These are phyloP conservation scores for Acanthococcus lagerstroemiae DNA, from an alignment of 2,888 invertebrate species.

Conservation along the genomic window DNA sequence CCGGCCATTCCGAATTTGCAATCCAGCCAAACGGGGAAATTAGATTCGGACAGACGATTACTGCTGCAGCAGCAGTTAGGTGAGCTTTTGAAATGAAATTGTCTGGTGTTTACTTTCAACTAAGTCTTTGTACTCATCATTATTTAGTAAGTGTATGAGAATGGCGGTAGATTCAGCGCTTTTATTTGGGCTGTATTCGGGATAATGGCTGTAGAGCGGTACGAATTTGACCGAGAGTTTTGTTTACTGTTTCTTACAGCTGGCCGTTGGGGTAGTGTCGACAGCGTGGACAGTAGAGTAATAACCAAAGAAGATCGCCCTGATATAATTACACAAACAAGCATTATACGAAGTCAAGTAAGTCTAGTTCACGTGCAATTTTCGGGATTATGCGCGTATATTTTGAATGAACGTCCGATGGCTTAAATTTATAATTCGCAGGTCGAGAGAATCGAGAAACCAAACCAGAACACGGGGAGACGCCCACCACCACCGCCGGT, in stretches of 20 bases:
- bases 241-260: constrained; percentile 45
- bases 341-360: constrained; percentile 39
- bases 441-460: constrained; percentile 48
- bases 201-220: too few species aligned
- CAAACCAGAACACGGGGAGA: constrained; percentile 41
- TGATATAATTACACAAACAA: constrained; percentile 38
- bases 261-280: constrained; percentile 52
- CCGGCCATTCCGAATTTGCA: constrained; percentile 38
- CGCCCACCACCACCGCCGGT: constrained; percentile 49
- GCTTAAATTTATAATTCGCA: neutral
- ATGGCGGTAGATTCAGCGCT: too few species aligned
- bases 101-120: too few species aligned
- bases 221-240: too few species aligned
- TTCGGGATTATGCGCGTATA: neutral
- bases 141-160: too few species aligned
- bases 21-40: constrained; percentile 54
- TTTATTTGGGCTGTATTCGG: too few species aligned
- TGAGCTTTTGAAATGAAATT: constrained; percentile 31
- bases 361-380: neutral
- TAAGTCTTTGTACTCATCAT: too few species aligned
- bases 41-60: constrained; percentile 62
- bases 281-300: constrained; percentile 41
- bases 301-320: constrained; percentile 39
- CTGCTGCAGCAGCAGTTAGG: constrained; percentile 77
- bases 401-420: neutral